phyloP scores from a whole-genome alignment of 2,113 vertebrate species.

The Irena cyanogastra region DNA sequence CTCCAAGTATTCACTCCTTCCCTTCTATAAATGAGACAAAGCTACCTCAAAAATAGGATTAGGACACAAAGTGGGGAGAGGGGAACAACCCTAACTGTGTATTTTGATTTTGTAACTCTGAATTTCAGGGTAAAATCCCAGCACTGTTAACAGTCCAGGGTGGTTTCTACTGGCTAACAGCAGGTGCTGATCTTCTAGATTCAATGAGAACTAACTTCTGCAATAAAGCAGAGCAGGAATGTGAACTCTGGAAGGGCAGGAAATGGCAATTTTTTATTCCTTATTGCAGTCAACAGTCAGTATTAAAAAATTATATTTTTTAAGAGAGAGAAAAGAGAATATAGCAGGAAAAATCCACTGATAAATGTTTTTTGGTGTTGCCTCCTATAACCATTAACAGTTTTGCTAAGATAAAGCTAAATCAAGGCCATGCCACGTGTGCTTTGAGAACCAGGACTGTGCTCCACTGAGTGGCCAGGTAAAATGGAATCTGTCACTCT shows the following conservation, averaged over 20 bases:
- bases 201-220: not conserved
- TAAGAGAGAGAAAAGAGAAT: not conserved
- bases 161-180: not conserved
- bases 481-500: not conserved
- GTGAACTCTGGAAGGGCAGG: not conserved
- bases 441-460: not conserved
- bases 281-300: not conserved
- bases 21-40: not conserved
- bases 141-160: not conserved
- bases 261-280: not conserved
- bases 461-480: not conserved
- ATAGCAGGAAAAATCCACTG: not conserved
- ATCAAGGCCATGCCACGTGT: not conserved
- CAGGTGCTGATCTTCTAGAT: not conserved
- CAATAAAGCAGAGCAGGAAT: not conserved
- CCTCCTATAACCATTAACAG: not conserved
- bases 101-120: not conserved
- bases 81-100: not conserved
- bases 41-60: not conserved
- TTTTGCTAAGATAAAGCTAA: not conserved
- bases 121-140: not conserved
- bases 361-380: not conserved
- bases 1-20: not conserved
- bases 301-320: not conserved
- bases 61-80: not conserved